Evolutionary conservation across 2,113 vertebrate genomes (phyloP).

Genomic region (Serinus canaria): DNA sequence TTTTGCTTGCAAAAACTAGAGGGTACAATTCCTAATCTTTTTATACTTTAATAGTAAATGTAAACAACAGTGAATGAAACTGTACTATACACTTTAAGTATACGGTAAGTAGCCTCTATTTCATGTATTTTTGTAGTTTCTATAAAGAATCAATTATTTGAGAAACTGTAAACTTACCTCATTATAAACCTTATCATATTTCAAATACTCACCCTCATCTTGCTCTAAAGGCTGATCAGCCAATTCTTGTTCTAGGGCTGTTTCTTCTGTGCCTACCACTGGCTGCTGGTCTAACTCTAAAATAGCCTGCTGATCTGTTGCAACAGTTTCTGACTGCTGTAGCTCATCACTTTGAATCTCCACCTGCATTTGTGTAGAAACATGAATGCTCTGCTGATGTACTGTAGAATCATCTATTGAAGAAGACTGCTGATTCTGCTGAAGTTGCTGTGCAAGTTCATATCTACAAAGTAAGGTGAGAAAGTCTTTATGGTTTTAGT

Average conservation of each 20-base stretch:
- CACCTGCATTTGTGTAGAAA: conserved; percentile 85
- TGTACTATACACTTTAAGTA: not conserved
- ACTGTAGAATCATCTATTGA: conserved; percentile 78
- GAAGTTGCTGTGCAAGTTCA: conserved; percentile 93
- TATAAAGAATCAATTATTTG: not conserved
- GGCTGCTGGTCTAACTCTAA: conserved; percentile 84
- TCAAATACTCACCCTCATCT: conserved; percentile 80
- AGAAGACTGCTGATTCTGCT: conserved; percentile 80
- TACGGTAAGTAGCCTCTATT: not conserved
- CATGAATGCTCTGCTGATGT: conserved; percentile 73
- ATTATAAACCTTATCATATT: not conserved
- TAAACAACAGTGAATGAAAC: not conserved
- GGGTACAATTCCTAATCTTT: not conserved
- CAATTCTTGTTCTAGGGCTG: conserved; percentile 78
- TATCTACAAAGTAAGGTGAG: conserved; percentile 76
- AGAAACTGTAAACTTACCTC: not conserved
- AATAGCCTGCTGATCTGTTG: conserved; percentile 80
- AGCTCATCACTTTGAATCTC: conserved; percentile 83
- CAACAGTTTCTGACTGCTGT: conserved; percentile 70
- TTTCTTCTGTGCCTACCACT: conserved; percentile 80
- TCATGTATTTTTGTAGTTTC: not conserved
- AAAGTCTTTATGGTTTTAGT: not conserved
- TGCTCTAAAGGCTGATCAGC: conserved; percentile 82
- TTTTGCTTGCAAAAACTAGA: not conserved
- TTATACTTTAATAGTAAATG: not conserved